Conservation (phyloP, 2,113 vertebrate species). For the Thamnaconus septentrionalis region DNA sequence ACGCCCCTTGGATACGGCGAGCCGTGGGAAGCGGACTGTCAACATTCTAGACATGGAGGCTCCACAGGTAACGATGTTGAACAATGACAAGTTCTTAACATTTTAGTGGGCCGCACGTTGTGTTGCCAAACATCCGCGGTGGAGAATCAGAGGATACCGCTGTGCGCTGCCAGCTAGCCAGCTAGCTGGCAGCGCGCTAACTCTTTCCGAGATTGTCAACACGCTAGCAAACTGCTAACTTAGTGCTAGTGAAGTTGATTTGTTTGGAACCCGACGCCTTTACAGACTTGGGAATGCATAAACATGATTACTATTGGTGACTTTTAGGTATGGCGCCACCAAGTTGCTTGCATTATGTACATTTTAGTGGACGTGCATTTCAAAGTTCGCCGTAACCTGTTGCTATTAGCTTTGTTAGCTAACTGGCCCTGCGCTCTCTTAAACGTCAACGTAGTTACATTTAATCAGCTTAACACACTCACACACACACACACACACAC, state of each 20-base stretch:
- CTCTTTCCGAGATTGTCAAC: background rate
- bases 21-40: too few relatives aligned
- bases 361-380: background rate
- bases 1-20: slow-evolving; percentile 48
- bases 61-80: slow-evolving; percentile 17
- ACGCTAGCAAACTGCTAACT: too few relatives aligned
- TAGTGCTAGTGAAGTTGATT: too few relatives aligned
- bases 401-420: background rate
- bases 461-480: too few relatives aligned
- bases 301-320: too few relatives aligned
- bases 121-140: background rate
- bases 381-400: slow-evolving; percentile 11
- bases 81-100: background rate
- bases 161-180: background rate
- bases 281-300: too few relatives aligned
- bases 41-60: slow-evolving; percentile 29
- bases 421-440: background rate
- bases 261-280: too few relatives aligned
- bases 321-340: too few relatives aligned
- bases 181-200: slow-evolving; percentile 24
- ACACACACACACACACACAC: too few relatives aligned
- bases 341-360: too few relatives aligned
- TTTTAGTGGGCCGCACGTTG: background rate
- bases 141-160: too few relatives aligned
- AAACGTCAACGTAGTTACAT: too few relatives aligned